Conservation (phyloP, 2,113 vertebrate genomes). For the Hucho hucho region DNA sequence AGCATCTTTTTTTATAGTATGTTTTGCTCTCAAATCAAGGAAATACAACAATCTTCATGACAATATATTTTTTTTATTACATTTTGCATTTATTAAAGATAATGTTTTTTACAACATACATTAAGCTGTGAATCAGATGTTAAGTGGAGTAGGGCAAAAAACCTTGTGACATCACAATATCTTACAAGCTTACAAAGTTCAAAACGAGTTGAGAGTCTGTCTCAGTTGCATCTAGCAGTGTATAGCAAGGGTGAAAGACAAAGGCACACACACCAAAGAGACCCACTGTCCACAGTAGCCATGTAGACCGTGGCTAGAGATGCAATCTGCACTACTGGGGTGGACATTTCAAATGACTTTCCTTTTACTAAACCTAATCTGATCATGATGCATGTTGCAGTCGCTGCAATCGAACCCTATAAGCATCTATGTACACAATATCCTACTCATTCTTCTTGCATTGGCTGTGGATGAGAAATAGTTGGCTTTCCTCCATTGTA, state of each 20-base stretch:
- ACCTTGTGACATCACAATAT: constrained; percentile 91
- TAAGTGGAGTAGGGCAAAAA: constrained; percentile 85
- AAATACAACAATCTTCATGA: constrained; percentile 56
- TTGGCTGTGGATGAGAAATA: constrained; percentile 54
- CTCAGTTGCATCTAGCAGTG: constrained; percentile 81
- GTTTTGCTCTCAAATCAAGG: background rate
- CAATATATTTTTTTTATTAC: constrained; percentile 81
- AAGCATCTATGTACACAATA: constrained; percentile 48
- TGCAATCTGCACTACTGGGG: background rate
- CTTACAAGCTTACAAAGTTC: constrained; percentile 76
- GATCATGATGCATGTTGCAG: background rate
- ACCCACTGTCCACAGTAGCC: constrained; percentile 65
- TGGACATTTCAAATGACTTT: background rate
- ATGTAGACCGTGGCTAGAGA: background rate
- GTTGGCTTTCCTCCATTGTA: constrained; percentile 57
- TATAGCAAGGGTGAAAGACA: constrained; percentile 87
- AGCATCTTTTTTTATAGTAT: background rate
- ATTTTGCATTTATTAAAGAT: constrained; percentile 86
- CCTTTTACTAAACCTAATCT: constrained; percentile 28
- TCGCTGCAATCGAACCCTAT: constrained; percentile 44
- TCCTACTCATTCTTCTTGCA: constrained; percentile 10
- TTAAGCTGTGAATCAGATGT: constrained; percentile 93
- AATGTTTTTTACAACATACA: constrained; percentile 90
- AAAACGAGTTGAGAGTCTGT: constrained; percentile 68
- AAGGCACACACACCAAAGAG: constrained; percentile 90